Evolutionary conservation across 64 coral and sea anemone genomes (phyloP), one percentile per base, ranked within the genome.

Genomic region (Dendronephthya gigantea): DNA sequence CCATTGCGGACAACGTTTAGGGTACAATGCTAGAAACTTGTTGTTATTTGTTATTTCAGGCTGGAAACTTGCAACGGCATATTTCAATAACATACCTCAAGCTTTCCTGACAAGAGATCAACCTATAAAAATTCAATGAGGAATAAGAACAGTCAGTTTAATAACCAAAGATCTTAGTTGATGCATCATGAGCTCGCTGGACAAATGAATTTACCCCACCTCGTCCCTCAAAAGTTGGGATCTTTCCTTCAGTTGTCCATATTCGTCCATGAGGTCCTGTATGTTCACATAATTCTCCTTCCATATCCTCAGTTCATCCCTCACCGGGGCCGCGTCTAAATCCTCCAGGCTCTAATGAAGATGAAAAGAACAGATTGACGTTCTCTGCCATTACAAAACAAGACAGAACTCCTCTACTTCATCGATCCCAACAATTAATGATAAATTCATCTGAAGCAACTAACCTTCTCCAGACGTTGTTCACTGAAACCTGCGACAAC

Each of bases 151-250:
- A n/a, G n/a, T n/a, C n/a, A n/a, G n/a, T n/a, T n/a, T n/a, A n/a
- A n/a, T n/a, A n/a, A n/a, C n/a, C n/a, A n/a, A n/a, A n/a, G n/a
- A n/a, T n/a, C n/a, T n/a, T n/a, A n/a, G n/a, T n/a, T n/a, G n/a
- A n/a, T n/a, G n/a, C n/a, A n/a, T n/a, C n/a, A n/a, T n/a, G n/a
- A n/a, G n/a, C n/a, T n/a, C 4, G 41, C 11, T 45, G 41, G 11
- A 45, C 41, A 62, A 47, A 12, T 29, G 35, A 49, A 9, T 11
- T n/a, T n/a, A 35, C 58, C 2, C 41, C 79, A 98, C 95, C 92
- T 98, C 95, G 37, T 98, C 95, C 87, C 95, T 90, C 7, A 98
- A 72, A 50, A 93, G 93, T 52, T 98, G 93, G 56, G 92, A 91
- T 65, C 95, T 89, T 82, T 98, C 95, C 49, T 85, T 76, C 81